Base-by-base conservation (phyloP, 2,113 vertebrate genomes). In the Platichthys stellatus region DNA sequence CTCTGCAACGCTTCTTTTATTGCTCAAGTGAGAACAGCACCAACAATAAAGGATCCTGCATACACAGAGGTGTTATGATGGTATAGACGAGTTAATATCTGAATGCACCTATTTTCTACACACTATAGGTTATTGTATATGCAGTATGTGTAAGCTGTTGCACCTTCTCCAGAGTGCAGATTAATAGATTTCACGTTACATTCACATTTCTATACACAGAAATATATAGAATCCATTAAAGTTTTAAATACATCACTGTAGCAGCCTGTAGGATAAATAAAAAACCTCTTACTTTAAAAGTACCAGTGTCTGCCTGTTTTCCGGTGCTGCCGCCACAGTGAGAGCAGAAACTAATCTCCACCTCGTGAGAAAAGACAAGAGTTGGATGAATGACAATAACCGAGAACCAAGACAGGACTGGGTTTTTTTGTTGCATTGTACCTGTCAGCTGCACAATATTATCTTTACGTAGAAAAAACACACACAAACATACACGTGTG, bases 221-320 rank as follows among this genome's bases (percentile, higher is more conserved):
- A 4, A 45, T 45, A 14, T 45, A 14, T 45, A 45, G 14, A 45
- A 45, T 45, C 11, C 43, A 45, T 45, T 45, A 15, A 58, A 57
- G 18, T 76, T 68, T 74, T 14, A 47, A 81, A 67, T 49, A 2
- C 54, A 56, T 78, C 38, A 59, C 38, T 53, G 23, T 31, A 82
- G 64, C 26, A 18, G 64, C 26, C n/a, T 47, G 21, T 20, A n/a
- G 63, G 58, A 80, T 69, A 74, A 69, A 66, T 67, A 45, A 74
- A 51, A 51, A 51, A 6, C 12, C 49, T 51, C 49, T 20, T 18
- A 20, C 49, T 51, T 18, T 51, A 18, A 57, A 61, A 21, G 20
- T 38, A 8, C 56, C 12, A 40, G 9, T 8, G 63, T 40, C 60
- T 64, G 75, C 59, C 66, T 72, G 80, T 68, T 12, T 23, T 56